Percentiles rank a stretch among this genome's conserved stretches.
Evolutionary conservation across 2,888 invertebrate species (phyloP).

Genomic region (Eristalinus sepulchralis): DNA sequence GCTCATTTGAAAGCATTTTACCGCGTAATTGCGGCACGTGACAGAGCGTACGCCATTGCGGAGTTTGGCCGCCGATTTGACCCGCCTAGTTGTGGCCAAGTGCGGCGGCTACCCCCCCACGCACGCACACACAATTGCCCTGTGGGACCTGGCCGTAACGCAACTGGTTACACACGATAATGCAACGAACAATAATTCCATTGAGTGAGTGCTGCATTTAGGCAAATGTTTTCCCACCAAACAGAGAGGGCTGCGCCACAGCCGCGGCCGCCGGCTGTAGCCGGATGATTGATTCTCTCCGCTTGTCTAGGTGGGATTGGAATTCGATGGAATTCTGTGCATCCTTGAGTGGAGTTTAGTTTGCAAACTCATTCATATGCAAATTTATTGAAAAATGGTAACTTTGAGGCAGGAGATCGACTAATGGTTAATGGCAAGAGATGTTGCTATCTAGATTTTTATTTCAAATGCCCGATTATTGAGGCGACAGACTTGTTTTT

Average conservation of each 20-base stretch:
- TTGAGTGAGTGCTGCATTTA: conserved; percentile 54
- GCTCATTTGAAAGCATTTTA: conserved; percentile 80
- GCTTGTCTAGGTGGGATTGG: conserved; percentile 24
- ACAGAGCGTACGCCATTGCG: conserved; percentile 38
- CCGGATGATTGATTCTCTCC: conserved; percentile 41
- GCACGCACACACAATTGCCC: not conserved
- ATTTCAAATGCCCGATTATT: too few species aligned
- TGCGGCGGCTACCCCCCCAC: not conserved
- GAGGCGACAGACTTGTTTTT: too few species aligned
- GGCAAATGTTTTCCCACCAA: conserved; percentile 80
- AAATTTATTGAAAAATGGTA: not conserved
- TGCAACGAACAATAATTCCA: conserved; percentile 66
- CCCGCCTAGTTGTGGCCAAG: conserved; percentile 40
- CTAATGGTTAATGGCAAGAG: not conserved
- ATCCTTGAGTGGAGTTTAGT: not conserved
- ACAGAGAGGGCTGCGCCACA: conserved; percentile 73
- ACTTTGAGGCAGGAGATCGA: not conserved
- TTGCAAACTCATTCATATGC: not conserved
- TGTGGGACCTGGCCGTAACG: conserved; percentile 54
- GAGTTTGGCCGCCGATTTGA: conserved; percentile 42
- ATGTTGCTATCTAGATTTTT: too few species aligned
- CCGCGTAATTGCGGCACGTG: conserved; percentile 81
- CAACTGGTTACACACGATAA: conserved; percentile 70
- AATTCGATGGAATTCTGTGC: not conserved
- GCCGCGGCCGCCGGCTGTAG: conserved; percentile 14